Evolutionary conservation across 1,140 invertebrate genomes (phyloP).

Genomic region (Dolichoris vasculosae): DNA sequence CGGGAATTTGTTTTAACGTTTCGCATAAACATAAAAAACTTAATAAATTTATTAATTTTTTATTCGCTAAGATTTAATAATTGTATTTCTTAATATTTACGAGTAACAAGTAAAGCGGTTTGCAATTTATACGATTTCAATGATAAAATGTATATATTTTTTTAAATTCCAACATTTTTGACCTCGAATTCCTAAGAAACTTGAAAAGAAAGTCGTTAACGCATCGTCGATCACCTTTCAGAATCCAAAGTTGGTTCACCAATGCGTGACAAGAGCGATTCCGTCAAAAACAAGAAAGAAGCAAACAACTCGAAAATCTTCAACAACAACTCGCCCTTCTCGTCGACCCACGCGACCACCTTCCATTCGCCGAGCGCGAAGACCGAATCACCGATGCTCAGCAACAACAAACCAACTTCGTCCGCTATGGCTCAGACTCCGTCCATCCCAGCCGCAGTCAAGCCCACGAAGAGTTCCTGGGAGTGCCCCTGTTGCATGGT

Average conservation of each 20-base stretch:
- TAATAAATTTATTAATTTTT: too few relatives aligned
- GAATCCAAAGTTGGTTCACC: neutral
- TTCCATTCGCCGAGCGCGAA: neutral
- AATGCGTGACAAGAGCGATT: neutral
- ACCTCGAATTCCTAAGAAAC: too few relatives aligned
- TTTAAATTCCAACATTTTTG: too few relatives aligned
- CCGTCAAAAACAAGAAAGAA: neutral
- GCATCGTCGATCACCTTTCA: neutral
- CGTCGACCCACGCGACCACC: neutral
- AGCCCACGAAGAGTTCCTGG: constrained; percentile 73
- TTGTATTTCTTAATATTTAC: too few relatives aligned
- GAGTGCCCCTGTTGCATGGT: constrained; percentile 79
- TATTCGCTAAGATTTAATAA: too few relatives aligned
- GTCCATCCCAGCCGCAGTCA: constrained; percentile 56
- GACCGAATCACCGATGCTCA: neutral
- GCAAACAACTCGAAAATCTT: neutral
- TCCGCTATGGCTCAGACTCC: neutral
- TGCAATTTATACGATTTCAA: too few relatives aligned
- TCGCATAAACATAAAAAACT: too few relatives aligned
- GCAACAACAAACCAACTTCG: neutral
- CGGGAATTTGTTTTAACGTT: too few relatives aligned
- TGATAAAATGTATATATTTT: too few relatives aligned
- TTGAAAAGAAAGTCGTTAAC: too few relatives aligned
- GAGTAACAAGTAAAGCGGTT: too few relatives aligned
- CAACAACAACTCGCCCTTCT: neutral